Percentiles rank a stretch among this genome's conserved stretches.
Conservation (phyloP, 2,113 vertebrate species). For the Nesogale talazaci region DNA sequence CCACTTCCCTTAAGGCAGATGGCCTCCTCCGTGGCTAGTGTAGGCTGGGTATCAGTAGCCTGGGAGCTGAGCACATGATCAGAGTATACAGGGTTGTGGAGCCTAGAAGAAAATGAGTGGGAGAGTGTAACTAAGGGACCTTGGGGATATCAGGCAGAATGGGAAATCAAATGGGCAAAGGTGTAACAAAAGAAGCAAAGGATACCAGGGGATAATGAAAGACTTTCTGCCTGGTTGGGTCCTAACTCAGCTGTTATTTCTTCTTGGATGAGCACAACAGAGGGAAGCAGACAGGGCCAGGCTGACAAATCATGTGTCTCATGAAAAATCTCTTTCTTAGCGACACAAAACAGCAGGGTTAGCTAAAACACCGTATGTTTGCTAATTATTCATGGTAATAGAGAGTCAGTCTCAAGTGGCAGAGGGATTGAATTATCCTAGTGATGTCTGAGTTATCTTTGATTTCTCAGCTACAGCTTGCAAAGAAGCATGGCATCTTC, state of each 20-base stretch:
- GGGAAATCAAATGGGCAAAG: conserved; percentile 8
- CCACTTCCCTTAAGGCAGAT: conserved; percentile 72
- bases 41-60: conserved; percentile 65
- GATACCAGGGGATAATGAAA: neutral
- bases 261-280: neutral
- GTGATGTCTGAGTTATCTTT: neutral
- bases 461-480: neutral
- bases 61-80: conserved; percentile 7
- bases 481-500: neutral
- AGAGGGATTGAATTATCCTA: neutral
- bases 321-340: conserved; percentile 50
- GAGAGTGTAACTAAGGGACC: neutral
- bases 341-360: conserved; percentile 44
- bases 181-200: neutral
- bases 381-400: conserved; percentile 26
- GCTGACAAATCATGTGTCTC: neutral
- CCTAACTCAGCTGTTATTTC: neutral
- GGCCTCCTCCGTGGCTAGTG: conserved; percentile 61
- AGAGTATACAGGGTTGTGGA: neutral
- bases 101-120: neutral
- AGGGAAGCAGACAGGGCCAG: conserved; percentile 24
- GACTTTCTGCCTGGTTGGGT: neutral
- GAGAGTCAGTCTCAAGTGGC: neutral
- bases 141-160: neutral
- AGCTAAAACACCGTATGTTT: neutral